Evolutionary conservation across 2,888 invertebrate species (phyloP).

Genomic region (Lissonota sp.): DNA sequence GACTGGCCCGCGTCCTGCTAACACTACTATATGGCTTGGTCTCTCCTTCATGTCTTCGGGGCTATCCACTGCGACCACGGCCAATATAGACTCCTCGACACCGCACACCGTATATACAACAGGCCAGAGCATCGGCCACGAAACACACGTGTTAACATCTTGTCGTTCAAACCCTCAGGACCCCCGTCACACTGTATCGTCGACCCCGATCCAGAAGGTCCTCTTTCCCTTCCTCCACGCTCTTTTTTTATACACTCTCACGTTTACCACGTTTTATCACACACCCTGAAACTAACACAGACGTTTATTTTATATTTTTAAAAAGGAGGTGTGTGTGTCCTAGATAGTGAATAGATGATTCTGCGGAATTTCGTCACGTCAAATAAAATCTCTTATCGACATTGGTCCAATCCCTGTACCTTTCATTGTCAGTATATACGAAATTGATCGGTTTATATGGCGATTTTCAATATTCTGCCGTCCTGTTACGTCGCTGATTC

Average conservation of each 20-base stretch:
- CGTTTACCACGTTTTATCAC: background rate
- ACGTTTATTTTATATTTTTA: too few species aligned
- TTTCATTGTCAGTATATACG: slow-evolving; percentile 17
- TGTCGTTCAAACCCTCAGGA: slow-evolving; percentile 76
- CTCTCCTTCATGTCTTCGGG: slow-evolving; percentile 17
- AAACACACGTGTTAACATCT: slow-evolving; percentile 81
- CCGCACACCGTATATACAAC: slow-evolving; percentile 31
- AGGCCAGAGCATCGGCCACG: slow-evolving; percentile 51
- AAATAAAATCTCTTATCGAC: slow-evolving; percentile 54
- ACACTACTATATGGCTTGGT: slow-evolving; percentile 41
- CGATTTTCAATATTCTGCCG: slow-evolving; percentile 39
- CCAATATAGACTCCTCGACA: slow-evolving; percentile 38
- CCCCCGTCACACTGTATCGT: slow-evolving; percentile 56
- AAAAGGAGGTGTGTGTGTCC: too few species aligned
- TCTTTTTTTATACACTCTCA: slow-evolving; percentile 9
- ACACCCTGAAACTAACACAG: too few species aligned
- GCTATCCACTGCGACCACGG: slow-evolving; percentile 42
- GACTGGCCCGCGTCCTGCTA: slow-evolving; percentile 52
- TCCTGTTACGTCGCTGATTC: slow-evolving; percentile 23
- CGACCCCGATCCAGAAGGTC: slow-evolving; percentile 59
- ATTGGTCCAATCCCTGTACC: slow-evolving; percentile 37
- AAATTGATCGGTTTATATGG: slow-evolving; percentile 65
- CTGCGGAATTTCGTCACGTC: slow-evolving; percentile 57
- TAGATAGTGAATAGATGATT: slow-evolving; percentile 36
- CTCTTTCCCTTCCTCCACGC: slow-evolving; percentile 36